Evolutionary conservation across 2,797 vertebrate genomes (phyloP), one percentile per base, ranked within the genome.

Genomic region (Tragelaphus eurycerus): DNA sequence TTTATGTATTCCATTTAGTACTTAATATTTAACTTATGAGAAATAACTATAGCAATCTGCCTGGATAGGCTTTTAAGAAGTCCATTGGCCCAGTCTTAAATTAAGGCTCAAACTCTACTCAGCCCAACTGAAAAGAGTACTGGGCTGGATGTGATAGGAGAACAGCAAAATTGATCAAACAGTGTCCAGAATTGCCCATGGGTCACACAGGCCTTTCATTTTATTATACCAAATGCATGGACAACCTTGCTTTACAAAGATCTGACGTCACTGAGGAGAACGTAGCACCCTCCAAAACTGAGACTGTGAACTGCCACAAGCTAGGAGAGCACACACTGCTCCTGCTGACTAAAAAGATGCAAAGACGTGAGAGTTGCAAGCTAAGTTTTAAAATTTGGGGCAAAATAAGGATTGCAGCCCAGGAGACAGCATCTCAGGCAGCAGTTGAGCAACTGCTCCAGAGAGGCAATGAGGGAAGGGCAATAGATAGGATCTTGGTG

Each of bases 261-360:
- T 64, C 34, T 82, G 43, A 74, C 1, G 0, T 91, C 55, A 34
- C 13, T 17, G 31, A 7, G 23, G 31, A 7, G 38, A 34, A 25
- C 0, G 1, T 2, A 34, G 3, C 3, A 29, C 3, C n/a, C 15
- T 19, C 46, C 31, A 25, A 54, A 86, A 15, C 0, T 7, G 19
- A 64, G 38, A 12, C 81, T 43, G 25, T 54, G 31, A 92, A 21
- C 10, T 55, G 21, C 19, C 3, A 1, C 19, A 82, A 89, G 27
- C 10, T 46, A n/a, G 4, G 29, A 25, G 46, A 14, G 7, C 4
- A 43, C 52, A 15, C 2, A 7, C 8, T 7, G 1, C 34, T 71
- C 34, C 19, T 71, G 34, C 67, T 0, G 1, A 71, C 34, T 71
- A 23, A 71, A 71, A 38, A 12, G 19, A 71, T 23, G 19, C 67